A percentile compares a stretch with the other conserved stretches of the same genome.
Evolutionary conservation across 2,888 invertebrate genomes (phyloP).

Genomic region (Leucophora obtusa): DNA sequence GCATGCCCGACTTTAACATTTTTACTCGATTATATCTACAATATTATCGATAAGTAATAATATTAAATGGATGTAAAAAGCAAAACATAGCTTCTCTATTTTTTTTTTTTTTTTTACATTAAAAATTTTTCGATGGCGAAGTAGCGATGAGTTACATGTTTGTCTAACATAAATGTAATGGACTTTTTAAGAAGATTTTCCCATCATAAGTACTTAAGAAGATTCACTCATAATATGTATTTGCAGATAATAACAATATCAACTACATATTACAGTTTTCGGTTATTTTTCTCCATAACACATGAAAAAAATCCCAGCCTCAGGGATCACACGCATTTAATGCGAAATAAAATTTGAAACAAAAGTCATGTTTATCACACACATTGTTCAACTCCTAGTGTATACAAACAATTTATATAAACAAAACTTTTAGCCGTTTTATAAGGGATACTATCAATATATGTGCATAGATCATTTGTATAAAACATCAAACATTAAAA

Average conservation of each 20-base stretch:
- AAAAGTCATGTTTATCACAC: background rate
- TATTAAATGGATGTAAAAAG: no score
- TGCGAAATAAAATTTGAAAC: background rate
- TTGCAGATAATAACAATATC: background rate
- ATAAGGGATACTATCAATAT: background rate
- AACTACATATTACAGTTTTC: background rate
- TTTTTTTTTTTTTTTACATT: no score
- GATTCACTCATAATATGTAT: conserved; percentile 27
- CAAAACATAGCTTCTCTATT: no score
- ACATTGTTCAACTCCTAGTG: background rate
- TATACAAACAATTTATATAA: conserved; percentile 1
- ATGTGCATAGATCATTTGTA: background rate
- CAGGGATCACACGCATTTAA: background rate
- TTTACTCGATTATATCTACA: no score
- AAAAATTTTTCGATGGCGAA: no score
- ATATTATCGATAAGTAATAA: no score
- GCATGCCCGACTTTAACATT: no score
- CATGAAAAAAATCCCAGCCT: conserved; percentile 12
- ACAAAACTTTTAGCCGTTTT: background rate
- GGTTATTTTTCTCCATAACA: background rate
- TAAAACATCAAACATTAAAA: conserved; percentile 2
- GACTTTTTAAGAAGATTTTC: conserved; percentile 6
- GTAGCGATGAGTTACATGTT: background rate
- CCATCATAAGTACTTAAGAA: conserved; percentile 32
- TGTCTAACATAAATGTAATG: background rate